Conservation (phyloP, 2,113 vertebrate species). For the Nansenia antarctica region DNA sequence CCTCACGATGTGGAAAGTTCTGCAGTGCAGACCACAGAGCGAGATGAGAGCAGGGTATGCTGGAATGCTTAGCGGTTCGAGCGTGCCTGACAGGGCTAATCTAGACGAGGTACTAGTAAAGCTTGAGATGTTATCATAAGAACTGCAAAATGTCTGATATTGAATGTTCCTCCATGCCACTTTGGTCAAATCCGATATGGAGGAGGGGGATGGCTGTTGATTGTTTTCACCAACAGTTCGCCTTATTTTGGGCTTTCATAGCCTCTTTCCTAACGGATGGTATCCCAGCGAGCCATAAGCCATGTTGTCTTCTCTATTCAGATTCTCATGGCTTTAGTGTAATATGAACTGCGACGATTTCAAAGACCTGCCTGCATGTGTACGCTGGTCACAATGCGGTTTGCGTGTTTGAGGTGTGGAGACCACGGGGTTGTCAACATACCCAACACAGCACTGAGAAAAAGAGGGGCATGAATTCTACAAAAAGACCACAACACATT, state of each 20-base stretch:
- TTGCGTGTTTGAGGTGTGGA: conserved; percentile 58
- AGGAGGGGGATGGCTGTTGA: not conserved
- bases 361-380: conserved; percentile 46
- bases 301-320: not conserved
- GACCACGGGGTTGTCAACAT: conserved; percentile 54
- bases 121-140: no score
- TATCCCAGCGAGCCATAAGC: not conserved
- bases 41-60: conserved; percentile 1
- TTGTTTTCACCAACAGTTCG: not conserved
- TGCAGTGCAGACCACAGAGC: conserved; percentile 29
- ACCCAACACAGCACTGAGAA: conserved; percentile 59
- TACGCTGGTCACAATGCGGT: conserved; percentile 44
- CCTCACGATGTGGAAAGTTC: conserved; percentile 56
- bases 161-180: no score
- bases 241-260: not conserved
- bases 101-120: not conserved
- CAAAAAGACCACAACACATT: conserved; percentile 59
- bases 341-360: conserved; percentile 45
- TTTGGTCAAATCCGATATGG: not conserved
- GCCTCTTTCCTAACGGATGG: conserved; percentile 16
- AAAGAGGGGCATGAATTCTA: conserved; percentile 46
- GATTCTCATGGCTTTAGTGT: conserved; percentile 12
- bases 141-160: no score
- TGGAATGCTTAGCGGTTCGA: not conserved
- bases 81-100: not conserved